phyloP scores from a whole-genome alignment of 2,113 vertebrate genomes.

The Zeus faber region DNA sequence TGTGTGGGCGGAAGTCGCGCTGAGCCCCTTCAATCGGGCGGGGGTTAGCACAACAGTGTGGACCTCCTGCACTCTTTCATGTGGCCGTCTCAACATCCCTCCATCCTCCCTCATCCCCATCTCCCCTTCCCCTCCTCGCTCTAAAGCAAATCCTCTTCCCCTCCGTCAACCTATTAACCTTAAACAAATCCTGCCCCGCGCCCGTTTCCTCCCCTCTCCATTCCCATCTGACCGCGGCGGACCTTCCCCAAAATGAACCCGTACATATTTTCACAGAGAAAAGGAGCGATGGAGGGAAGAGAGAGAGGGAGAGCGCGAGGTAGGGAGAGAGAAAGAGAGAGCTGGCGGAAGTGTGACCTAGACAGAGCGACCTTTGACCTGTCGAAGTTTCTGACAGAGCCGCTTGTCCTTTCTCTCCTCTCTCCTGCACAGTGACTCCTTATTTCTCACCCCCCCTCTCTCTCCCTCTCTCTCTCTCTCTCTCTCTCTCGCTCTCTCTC shows the following conservation, averaged over 20 bases:
- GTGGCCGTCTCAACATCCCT: slow-evolving; percentile 48
- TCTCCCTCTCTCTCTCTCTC: slow-evolving; percentile 38
- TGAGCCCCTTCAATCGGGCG: slow-evolving; percentile 25
- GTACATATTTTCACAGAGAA: background rate
- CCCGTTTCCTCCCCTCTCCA: slow-evolving; percentile 24
- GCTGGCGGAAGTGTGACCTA: slow-evolving; percentile 29
- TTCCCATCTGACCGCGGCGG: background rate
- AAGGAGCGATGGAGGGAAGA: background rate
- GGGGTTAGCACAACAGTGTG: slow-evolving; percentile 59
- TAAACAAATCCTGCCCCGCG: slow-evolving; percentile 50
- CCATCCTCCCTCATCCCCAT: slow-evolving; percentile 17
- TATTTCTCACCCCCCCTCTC: slow-evolving; percentile 33
- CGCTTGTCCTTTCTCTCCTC: slow-evolving; percentile 45
- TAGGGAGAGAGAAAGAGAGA: too few relatives aligned
- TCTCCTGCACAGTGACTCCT: slow-evolving; percentile 39
- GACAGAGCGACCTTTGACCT: slow-evolving; percentile 46
- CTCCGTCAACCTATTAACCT: slow-evolving; percentile 41
- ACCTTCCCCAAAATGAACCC: too few relatives aligned
- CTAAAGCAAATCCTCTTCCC: slow-evolving; percentile 58
- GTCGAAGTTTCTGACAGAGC: slow-evolving; percentile 55
- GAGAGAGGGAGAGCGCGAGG: background rate
- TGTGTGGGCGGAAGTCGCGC: slow-evolving; percentile 31
- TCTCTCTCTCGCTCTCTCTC: slow-evolving; percentile 7
- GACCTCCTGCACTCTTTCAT: slow-evolving; percentile 61
- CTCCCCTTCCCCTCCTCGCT: slow-evolving; percentile 19